A percentile compares a stretch with the other conserved stretches of the same genome.
Conservation (phyloP, 1,140 invertebrate species). For the Nasonia vitripennis region DNA sequence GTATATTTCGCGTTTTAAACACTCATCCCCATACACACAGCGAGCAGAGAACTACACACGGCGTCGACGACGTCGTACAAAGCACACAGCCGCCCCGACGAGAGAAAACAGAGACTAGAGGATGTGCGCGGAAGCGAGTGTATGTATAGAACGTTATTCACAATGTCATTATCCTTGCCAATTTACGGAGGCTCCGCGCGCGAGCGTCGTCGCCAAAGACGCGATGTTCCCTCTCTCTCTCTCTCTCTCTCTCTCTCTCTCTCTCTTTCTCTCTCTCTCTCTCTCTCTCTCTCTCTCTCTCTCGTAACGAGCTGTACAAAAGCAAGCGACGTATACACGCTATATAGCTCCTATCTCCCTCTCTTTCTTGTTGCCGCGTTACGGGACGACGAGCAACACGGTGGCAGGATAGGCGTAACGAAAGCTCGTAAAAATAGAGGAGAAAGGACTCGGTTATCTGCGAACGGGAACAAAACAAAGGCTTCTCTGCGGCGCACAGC, state of each 20-base stretch:
- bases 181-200: conserved; percentile 40
- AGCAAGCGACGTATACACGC: not conserved
- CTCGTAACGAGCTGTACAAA: conserved; percentile 46
- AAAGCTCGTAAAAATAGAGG: conserved; percentile 46
- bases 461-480: conserved; percentile 47
- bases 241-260: no score
- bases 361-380: not conserved
- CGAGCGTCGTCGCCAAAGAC: conserved; percentile 19
- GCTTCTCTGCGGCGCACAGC: not conserved
- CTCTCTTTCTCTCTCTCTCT: no score
- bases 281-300: not conserved
- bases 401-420: conserved; percentile 29
- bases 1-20: no score
- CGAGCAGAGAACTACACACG: not conserved
- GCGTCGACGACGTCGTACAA: no score
- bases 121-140: not conserved
- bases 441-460: conserved; percentile 33
- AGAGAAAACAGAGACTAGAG: not conserved
- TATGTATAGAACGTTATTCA: conserved; percentile 47
- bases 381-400: conserved; percentile 6
- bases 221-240: not conserved
- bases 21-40: not conserved
- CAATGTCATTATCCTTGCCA: conserved; percentile 47
- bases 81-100: not conserved
- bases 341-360: not conserved